Evolutionary conservation across 2,113 vertebrate species (phyloP), one percentile per base, ranked within the genome.

Genomic region (Nesogale talazaci): DNA sequence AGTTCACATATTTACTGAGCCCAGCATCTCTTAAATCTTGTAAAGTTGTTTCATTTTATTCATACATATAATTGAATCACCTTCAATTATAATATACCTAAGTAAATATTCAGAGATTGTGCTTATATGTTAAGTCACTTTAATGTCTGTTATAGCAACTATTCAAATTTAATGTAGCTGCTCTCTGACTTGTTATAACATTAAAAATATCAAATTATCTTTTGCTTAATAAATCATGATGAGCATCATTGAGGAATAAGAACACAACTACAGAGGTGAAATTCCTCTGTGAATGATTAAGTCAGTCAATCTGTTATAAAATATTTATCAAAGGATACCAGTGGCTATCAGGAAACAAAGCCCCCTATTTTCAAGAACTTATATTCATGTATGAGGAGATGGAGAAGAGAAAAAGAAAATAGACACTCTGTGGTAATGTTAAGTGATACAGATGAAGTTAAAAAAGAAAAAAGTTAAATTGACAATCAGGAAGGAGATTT

Each of bases 11-110:
- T 89, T 31, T 90, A 65, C 6, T 67, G 61, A 38, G 40, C 14
- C 17, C 20, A 61, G n/a, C 40, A 59, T 78, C 46, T 83, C 34
- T 77, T 78, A 83, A n/a, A 74, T 83, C 65, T 79, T 77, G 10
- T 83, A 80, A 67, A 89, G 2, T 59, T 72, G 3, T 80, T 91
- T 93, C 59, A 85, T 59, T 63, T 69, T 83, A 63, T 38, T 46
- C 11, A 67, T 67, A 88, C 19, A 75, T 76, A 8, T 25, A 25
- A 38, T 89, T 42, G 65, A 23, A 31, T 40, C 25, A 77, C 2
- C 4, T 90, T 85, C 38, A 67, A 83, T 93, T 86, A 80, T 82
- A 86, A 80, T 16, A 31, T 40, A 31, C 29, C 31, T 15, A 67
- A 31, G 12, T 67, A 67, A 0, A 67, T 80, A 80, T 16, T 52